These are phyloP conservation scores for Alcedo atthis DNA, from an alignment of 2,797 vertebrate genomes.

Conservation along the genomic window DNA sequence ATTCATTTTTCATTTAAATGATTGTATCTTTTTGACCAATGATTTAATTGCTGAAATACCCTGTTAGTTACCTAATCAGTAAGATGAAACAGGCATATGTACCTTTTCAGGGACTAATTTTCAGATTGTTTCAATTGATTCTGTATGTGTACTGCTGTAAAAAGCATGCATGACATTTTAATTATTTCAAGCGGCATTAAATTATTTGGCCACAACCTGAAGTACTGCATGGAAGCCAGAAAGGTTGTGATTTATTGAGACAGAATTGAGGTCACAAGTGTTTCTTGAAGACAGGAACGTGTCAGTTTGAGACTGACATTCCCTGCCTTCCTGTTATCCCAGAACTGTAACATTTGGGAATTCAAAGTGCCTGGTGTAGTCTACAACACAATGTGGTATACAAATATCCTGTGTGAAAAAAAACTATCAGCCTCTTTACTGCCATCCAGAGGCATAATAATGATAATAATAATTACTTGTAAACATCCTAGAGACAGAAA, in stretches of 20 bases:
- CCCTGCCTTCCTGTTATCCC: slow-evolving; percentile 44
- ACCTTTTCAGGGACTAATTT: neutral
- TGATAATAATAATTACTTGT: neutral
- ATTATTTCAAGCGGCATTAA: slow-evolving; percentile 46
- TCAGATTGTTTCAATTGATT: neutral
- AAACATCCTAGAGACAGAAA: neutral
- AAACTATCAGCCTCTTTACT: neutral
- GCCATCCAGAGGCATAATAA: slow-evolving; percentile 33
- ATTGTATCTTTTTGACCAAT: neutral
- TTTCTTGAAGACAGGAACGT: slow-evolving; percentile 75
- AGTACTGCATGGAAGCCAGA: slow-evolving; percentile 44
- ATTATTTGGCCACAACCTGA: slow-evolving; percentile 42
- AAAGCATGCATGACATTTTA: slow-evolving; percentile 1
- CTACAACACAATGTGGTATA: slow-evolving; percentile 7
- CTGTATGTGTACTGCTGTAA: neutral
- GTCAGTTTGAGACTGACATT: slow-evolving; percentile 57
- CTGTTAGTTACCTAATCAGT: neutral
- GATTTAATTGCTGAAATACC: neutral
- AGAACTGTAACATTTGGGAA: slow-evolving; percentile 69
- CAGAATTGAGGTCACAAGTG: slow-evolving; percentile 68
- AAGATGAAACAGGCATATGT: neutral
- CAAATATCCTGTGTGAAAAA: slow-evolving; percentile 43
- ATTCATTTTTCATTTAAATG: neutral
- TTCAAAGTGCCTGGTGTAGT: slow-evolving; percentile 48
- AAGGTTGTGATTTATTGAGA: slow-evolving; percentile 65